Evolutionary conservation across 2,888 invertebrate genomes (phyloP), one percentile per base, ranked within the genome.

Genomic region (Macrophya annulata): DNA sequence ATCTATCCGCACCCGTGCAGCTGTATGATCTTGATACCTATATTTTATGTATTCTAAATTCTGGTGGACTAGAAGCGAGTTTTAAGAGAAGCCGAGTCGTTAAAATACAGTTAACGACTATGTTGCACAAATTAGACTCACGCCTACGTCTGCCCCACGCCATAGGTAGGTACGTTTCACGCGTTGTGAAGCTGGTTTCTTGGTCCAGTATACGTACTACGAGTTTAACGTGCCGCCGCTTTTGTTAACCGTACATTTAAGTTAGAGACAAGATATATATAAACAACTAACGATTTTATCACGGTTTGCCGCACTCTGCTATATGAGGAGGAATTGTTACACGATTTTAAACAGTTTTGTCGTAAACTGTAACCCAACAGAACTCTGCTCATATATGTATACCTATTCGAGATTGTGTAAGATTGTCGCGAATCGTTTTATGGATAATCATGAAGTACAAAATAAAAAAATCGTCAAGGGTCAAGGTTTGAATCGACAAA

Each of bases 41-140:
- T 55, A 37, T 37, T 77, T 51, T 51, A n/a, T 0, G 40, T 48
- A 48, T 76, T 76, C 12, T 25, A 15, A 10, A n/a, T 55, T 59
- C 31, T 15, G 55, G 48, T 48, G 25, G 21, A 40, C 21, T 43
- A 62, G 25, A 25, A 17, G 3, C 43, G 21, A 81, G 40, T 81
- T 81, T 62, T 21, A 59, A 62, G 37, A 62, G 31, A n/a, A 81
- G 62, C 21, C 40, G 12, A 37, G 71, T 83, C 48, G 83, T 83
- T 83, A 40, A 83, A 71, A 83, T 83, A 68, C 83, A 83, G 83
- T 68, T 83, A 83, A 83, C 68, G 83, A 83, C 48, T 83, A 59
- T 83, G 68, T 83, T 83, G 68, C 71, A 71, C 83, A 71, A 65
- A 83, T 83, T 83, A 83, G 83, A 83, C n/a, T 43, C 62, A 81